Conservation (phyloP, 2,113 vertebrate genomes). For the Gadus macrocephalus region DNA sequence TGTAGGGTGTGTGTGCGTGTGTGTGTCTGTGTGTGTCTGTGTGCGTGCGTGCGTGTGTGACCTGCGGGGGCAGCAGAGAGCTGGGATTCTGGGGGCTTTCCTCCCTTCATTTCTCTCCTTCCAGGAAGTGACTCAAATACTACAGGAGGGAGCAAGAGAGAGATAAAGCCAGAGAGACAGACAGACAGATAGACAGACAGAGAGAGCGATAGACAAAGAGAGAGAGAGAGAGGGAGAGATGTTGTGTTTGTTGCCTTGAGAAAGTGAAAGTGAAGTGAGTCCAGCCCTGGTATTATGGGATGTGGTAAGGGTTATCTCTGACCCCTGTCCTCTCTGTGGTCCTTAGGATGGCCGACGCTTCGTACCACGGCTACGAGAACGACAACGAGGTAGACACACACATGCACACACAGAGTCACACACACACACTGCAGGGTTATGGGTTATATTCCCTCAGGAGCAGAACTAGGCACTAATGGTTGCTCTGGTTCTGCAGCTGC, state of each 20-base stretch:
- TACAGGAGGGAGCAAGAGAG: constrained; percentile 21
- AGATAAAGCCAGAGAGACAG: constrained; percentile 11
- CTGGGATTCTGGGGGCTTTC: constrained; percentile 79
- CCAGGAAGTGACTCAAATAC: constrained; percentile 69
- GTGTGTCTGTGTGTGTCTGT: not conserved
- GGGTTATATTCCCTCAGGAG: not conserved
- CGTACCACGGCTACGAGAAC: no score
- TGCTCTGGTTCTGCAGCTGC: constrained; percentile 33
- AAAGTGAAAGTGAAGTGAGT: no score
- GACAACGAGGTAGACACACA: no score
- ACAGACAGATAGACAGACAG: not conserved
- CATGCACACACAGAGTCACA: not conserved
- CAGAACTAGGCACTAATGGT: constrained; percentile 1
- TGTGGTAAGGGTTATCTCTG: no score
- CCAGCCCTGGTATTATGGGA: no score
- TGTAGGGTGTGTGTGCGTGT: not conserved
- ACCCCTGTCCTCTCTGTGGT: no score
- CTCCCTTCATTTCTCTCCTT: constrained; percentile 61
- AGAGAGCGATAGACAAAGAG: constrained; percentile 10
- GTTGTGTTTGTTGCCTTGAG: not conserved
- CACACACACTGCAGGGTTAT: not conserved
- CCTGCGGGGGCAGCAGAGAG: constrained; percentile 31
- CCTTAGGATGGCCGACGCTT: no score
- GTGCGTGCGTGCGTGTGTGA: not conserved
- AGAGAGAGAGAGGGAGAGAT: not conserved